Evolutionary conservation across 2,113 vertebrate species (phyloP), one percentile per base, ranked within the genome.

Genomic region (Ceuthmochares aereus): DNA sequence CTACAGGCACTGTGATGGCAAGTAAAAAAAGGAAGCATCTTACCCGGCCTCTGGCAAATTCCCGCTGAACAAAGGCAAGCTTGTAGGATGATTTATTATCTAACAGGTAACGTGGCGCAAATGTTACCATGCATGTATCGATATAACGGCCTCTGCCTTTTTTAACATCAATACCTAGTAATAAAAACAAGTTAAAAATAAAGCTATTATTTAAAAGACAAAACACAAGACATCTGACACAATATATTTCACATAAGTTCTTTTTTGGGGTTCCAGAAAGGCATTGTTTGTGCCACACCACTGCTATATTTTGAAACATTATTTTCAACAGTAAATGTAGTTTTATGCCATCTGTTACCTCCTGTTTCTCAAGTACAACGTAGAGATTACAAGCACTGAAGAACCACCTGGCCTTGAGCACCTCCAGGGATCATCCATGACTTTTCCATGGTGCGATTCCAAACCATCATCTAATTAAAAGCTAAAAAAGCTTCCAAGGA

Each of bases 11-110:
- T 36, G 14, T 1, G 52, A 3, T 11, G 64, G 62, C 25, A 49
- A 62, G 43, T 15, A 47, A 26, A 20, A 52, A 36, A 26, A 78
- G 37, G 81, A 90, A 77, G 37, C 21, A 34, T 34, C 97, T 98
- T 97, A 99, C 99, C 99, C 98, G 99, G 69, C 99, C 99, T 96
- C 98, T 97, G 52, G 99, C 99, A 93, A 99, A 99, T 20, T 99
- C 99, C 80, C 99, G 97, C 97, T 99, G 99, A 18, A 99, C 99
- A 59, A 99, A 99, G 63, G 99, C 99, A 47, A 99, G 98, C 81
- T 98, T 99, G 98, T 99, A 98, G 21, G 96, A 97, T 4, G 99
- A 99, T 75, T 98, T 99, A 89, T 99, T 99, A 94, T 99, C 99
- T 36, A 99, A 87, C 16, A 99, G 97, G 97, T 99, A 99, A 56